Conservation (phyloP, 2,888 invertebrate species). For the Nasonovia ribisnigri region DNA sequence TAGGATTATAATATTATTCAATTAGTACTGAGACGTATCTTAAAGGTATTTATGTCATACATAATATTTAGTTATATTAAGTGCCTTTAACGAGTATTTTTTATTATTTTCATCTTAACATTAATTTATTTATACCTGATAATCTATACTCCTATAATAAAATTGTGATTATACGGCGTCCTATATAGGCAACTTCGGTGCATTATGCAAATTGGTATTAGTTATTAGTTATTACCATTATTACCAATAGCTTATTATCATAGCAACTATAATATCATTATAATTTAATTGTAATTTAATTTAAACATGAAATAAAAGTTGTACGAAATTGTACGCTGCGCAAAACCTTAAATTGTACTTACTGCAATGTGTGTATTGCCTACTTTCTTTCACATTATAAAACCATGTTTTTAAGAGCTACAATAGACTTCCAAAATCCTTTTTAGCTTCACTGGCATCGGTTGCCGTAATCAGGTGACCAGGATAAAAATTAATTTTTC, state of each 20-base stretch:
- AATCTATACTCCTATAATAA: background rate
- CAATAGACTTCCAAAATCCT: background rate
- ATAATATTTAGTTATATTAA: too few species aligned
- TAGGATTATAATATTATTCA: too few species aligned
- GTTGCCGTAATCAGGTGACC: background rate
- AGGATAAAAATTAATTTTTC: background rate
- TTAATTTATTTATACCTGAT: background rate
- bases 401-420: background rate
- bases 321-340: background rate
- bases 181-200: background rate
- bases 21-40: too few species aligned
- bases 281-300: background rate
- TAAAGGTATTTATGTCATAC: too few species aligned
- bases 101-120: background rate
- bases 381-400: background rate
- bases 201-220: background rate
- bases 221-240: background rate
- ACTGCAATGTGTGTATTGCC: background rate
- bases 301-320: background rate
- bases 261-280: too few species aligned
- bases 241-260: too few species aligned
- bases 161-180: background rate
- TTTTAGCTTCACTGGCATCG: background rate
- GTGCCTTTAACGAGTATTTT: background rate
- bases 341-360: background rate